A percentile compares a stretch with the other conserved stretches of the same genome.
Conservation (phyloP, 2,797 vertebrate species). For the Falco rusticolus region DNA sequence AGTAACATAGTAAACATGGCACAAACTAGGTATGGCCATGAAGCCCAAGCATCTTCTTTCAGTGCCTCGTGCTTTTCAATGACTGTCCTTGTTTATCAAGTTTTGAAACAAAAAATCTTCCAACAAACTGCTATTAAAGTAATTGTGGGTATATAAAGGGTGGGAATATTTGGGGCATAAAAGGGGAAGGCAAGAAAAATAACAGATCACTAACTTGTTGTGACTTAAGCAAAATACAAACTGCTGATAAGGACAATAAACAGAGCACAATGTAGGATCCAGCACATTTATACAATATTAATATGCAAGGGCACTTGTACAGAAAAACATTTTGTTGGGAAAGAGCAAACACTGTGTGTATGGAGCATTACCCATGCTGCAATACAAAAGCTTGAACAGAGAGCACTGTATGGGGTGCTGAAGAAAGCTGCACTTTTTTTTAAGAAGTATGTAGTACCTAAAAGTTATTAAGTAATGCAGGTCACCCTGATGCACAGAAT, state of each 20-base stretch:
- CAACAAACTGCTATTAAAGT: background rate
- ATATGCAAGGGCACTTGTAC: background rate
- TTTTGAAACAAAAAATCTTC: background rate
- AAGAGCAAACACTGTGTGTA: background rate
- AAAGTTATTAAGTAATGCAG: background rate
- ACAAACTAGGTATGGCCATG: background rate
- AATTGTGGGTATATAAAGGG: background rate
- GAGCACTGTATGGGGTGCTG: accelerated
- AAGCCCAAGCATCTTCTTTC: background rate
- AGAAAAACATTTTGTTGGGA: background rate
- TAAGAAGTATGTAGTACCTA: background rate
- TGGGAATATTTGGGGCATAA: background rate
- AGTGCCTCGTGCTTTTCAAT: background rate
- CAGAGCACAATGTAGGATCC: background rate
- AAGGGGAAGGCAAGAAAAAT: background rate
- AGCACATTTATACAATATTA: background rate
- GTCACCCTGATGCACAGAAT: background rate
- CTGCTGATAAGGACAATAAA: background rate
- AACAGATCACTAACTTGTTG: background rate
- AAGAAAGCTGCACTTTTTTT: background rate
- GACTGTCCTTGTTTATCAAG: background rate
- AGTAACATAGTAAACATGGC: background rate
- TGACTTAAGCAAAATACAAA: background rate
- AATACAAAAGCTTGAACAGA: background rate
- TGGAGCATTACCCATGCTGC: background rate